phyloP scores from a whole-genome alignment of 2,797 vertebrate species.

The Tamandua tetradactyla region DNA sequence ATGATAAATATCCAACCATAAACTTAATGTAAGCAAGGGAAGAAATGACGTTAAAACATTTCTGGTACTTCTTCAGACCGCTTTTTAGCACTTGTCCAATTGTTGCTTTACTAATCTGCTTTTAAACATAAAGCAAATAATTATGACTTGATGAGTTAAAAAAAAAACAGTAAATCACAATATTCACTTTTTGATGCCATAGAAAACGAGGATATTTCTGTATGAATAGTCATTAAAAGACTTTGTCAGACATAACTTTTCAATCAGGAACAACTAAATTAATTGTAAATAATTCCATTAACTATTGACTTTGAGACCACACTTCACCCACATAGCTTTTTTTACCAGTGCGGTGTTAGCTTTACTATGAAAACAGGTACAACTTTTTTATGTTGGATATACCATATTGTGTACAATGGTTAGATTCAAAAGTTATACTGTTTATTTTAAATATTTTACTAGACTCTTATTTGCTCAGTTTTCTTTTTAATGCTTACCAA shows the following conservation, averaged over 20 bases:
- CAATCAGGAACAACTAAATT: slow-evolving; percentile 55
- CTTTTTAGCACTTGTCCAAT: slow-evolving; percentile 25
- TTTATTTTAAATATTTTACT: slow-evolving; percentile 26
- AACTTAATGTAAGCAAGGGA: slow-evolving; percentile 37
- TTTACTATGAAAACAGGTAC: slow-evolving; percentile 53
- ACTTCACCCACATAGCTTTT: slow-evolving; percentile 9
- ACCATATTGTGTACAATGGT: neutral
- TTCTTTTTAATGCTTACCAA: slow-evolving; percentile 28
- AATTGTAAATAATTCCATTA: slow-evolving; percentile 53
- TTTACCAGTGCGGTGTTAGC: neutral
- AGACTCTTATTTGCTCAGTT: slow-evolving; percentile 1
- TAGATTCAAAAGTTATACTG: slow-evolving; percentile 43
- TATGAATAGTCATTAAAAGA: slow-evolving; percentile 27
- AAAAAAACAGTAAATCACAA: slow-evolving; percentile 2
- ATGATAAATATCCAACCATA: neutral
- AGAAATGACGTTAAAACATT: neutral
- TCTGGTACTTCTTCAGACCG: neutral
- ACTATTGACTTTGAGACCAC: slow-evolving; percentile 37
- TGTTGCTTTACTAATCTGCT: slow-evolving; percentile 32
- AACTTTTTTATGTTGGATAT: slow-evolving; percentile 2
- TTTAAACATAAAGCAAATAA: slow-evolving; percentile 41
- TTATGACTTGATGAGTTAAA: slow-evolving; percentile 33
- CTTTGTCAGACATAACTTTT: slow-evolving; percentile 37
- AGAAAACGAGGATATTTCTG: slow-evolving; percentile 18
- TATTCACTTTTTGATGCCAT: neutral